A percentile compares a stretch with the other conserved stretches of the same genome.
Evolutionary conservation across 2,113 vertebrate genomes (phyloP).

Genomic region (Antidorcas marsupialis): DNA sequence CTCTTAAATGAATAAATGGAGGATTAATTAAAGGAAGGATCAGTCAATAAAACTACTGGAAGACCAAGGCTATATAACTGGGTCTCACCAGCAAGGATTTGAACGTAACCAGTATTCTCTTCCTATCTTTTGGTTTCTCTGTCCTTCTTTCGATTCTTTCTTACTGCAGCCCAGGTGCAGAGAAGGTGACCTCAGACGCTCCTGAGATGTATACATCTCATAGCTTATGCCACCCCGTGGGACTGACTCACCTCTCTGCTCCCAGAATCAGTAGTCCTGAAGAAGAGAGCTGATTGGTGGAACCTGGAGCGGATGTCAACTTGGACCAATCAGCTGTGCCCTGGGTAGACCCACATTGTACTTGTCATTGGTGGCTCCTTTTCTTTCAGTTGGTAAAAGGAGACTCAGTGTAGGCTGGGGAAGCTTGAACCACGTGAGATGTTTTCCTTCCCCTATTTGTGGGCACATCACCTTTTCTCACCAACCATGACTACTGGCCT

Average conservation of each 20-base stretch:
- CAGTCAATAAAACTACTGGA: background rate
- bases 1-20: background rate
- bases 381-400: background rate
- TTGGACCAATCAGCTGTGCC: background rate
- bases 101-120: background rate
- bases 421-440: background rate
- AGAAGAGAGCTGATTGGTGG: background rate
- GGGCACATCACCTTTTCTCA: background rate
- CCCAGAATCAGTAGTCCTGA: background rate
- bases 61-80: background rate
- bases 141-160: conserved; percentile 4
- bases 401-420: background rate
- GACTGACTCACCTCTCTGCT: background rate
- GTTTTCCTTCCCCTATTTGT: background rate
- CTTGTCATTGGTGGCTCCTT: background rate
- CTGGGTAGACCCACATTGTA: background rate
- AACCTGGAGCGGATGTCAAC: background rate
- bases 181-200: background rate
- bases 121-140: background rate
- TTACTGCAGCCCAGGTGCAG: background rate
- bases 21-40: background rate
- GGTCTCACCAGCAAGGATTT: background rate
- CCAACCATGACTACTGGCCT: background rate
- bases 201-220: background rate
- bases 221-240: background rate